Base-by-base conservation (phyloP, 2,888 invertebrate species). In the Polydrusus cervinus region DNA sequence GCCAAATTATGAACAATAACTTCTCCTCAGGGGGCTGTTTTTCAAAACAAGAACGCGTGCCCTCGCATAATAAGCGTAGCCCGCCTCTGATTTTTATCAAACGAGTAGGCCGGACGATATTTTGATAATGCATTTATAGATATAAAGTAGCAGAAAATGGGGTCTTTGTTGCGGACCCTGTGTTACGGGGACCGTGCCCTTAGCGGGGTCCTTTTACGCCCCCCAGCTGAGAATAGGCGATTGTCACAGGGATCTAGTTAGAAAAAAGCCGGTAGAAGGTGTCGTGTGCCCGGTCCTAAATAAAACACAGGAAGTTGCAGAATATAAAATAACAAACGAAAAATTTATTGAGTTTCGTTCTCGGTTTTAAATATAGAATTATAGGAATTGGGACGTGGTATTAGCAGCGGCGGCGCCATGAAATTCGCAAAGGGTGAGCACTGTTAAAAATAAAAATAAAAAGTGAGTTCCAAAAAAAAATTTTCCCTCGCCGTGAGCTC, bases 21-120 rank as follows among this genome's bases (percentile, higher is more conserved):
- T 51, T 20, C 25, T 47, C 51, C 8, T 38, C 69, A 8, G 74
- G 80, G 81, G 79, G 79, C 76, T 80, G 80, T 81, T 81, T 81
- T 78, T 70, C 75, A 79, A 82, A 82, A 82, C 82, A 82, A 80
- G 80, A 71, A 73, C 82, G 82, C 82, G 82, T 82, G 81, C 40
- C 57, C 30, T 25, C 25, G 57, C 34, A 71, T 65, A 45, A 55
- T 65, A 30, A 43, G 5, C 25, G 67, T 16, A 40, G 68, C 79
- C n/a, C 79, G 74, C 77, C 78, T 72, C 68, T 78, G 77, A 75
- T 76, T 74, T 66, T 69, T 70, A 77, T 77, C 79, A 79, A 81
- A 81, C 78, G 80, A 81, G 82, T 76, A 75, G 82, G 82, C 78
- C 60, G 82, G 75, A 80, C 82, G 71, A 77, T 74, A 72, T 73